Conservation (phyloP, 37 sponge, comb jelly and placozoan genomes). For the Hexactinellida sp. region DNA sequence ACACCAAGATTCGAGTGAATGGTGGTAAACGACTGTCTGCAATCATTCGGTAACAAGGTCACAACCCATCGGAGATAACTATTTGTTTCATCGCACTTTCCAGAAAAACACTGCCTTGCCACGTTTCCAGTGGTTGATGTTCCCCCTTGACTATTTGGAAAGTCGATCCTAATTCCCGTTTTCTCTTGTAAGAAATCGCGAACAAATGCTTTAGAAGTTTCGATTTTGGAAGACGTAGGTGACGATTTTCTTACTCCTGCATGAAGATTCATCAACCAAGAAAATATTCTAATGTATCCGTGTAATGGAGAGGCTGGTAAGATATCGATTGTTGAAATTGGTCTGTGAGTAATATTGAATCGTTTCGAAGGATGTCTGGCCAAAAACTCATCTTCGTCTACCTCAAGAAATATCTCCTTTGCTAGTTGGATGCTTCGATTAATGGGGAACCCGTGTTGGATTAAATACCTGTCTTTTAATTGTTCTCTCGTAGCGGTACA, state of each 20-base stretch:
- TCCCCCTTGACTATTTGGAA: not conserved
- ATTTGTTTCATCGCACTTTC: too few species aligned
- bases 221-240: not conserved
- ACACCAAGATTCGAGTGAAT: too few species aligned
- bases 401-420: not conserved
- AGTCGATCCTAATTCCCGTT: not conserved
- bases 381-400: not conserved
- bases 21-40: too few species aligned
- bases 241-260: not conserved
- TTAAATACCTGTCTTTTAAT: not conserved
- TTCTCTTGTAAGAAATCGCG: not conserved
- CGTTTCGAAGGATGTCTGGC: not conserved
- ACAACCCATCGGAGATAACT: too few species aligned
- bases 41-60: too few species aligned
- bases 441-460: not conserved
- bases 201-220: not conserved
- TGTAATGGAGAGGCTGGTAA: not conserved
- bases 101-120: not conserved
- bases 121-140: not conserved
- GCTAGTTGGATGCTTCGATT: not conserved
- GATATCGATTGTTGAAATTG: not conserved
- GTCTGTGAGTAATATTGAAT: not conserved
- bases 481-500: not conserved
- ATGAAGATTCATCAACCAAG: not conserved
- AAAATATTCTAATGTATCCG: not conserved